Evolutionary conservation across 2,888 invertebrate genomes (phyloP), one percentile per base, ranked within the genome.

Genomic region (Cryptosula pallasiana): DNA sequence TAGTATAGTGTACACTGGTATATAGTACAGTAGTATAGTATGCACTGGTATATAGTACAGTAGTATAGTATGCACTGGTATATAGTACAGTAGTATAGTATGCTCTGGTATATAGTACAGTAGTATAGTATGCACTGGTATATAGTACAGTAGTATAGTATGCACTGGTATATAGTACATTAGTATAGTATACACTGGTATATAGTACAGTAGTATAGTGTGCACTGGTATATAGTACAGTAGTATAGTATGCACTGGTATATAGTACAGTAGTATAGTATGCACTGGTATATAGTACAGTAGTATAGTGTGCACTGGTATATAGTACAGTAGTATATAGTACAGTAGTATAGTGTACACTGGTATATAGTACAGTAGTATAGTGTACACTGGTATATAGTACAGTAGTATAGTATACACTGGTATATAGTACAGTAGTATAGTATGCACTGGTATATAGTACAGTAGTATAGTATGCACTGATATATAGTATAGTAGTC

Each of bases 151-250:
- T 45, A 20, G 45, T 45, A 45, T 45, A 45, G 9, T 13, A 20
- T 45, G 20, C 45, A 45, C 9, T 45, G 45, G 45, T 45, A 45
- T 9, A 45, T 45, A 45, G 45, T 45, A 45, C 45, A 45, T 9
- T 45, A 20, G 45, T 45, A 45, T 45, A 45, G 9, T 13, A 20
- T 45, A 45, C 45, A 45, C 9, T 45, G 45, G 45, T 45, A 45
- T 45, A 45, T 45, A 45, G 45, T 45, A 45, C 45, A 45, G 45
- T n/a, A n/a, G n/a, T n/a, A n/a, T n/a, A n/a, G n/a, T n/a, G n/a
- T n/a, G n/a, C n/a, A n/a, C n/a, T n/a, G 9, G 45, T 20, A 45
- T 45, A 45, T 45, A 45, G 45, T 45, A 45, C 45, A 45, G 45
- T 45, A 20, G 45, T 45, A 45, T 45, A 45, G 9, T 13, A 20